Evolutionary conservation across 2,797 vertebrate genomes (phyloP).

Genomic region (Ctenopoma kingsleyae): DNA sequence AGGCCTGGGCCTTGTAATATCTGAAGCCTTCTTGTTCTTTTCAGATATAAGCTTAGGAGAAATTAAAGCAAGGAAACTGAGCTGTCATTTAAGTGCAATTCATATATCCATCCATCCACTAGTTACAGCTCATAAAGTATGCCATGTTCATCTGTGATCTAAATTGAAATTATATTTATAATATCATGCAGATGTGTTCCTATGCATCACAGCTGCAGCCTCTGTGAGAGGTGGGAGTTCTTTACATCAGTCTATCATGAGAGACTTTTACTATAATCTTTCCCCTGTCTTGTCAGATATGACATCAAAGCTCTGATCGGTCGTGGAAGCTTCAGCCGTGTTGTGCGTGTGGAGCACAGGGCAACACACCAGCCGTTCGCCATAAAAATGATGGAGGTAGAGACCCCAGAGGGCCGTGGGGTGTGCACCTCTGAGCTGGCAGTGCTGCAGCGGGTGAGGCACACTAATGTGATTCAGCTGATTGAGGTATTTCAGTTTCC

Average conservation of each 20-base stretch:
- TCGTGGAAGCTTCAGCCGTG: slow-evolving; percentile 77
- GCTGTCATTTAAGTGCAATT: background rate
- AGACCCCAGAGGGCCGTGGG: slow-evolving; percentile 64
- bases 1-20: background rate
- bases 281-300: slow-evolving; percentile 68
- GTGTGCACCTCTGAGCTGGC: slow-evolving; percentile 75
- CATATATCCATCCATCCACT: slow-evolving; percentile 3
- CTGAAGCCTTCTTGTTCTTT: slow-evolving; percentile 12
- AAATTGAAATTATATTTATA: slow-evolving; percentile 10
- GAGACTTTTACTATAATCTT: slow-evolving; percentile 34
- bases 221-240: slow-evolving; percentile 25
- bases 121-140: slow-evolving; percentile 10
- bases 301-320: slow-evolving; percentile 84
- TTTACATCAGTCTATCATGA: slow-evolving; percentile 34
- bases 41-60: slow-evolving; percentile 27
- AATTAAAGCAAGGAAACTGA: slow-evolving; percentile 15
- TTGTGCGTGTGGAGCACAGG: slow-evolving; percentile 77
- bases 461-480: slow-evolving; percentile 74
- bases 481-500: slow-evolving; percentile 80
- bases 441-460: slow-evolving; percentile 73
- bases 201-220: slow-evolving; percentile 45
- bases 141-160: slow-evolving; percentile 9
- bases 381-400: slow-evolving; percentile 82
- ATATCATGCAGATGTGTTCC: slow-evolving; percentile 17
- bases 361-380: slow-evolving; percentile 75